Base-by-base conservation (phyloP, 2,113 vertebrate species). In the Tichodroma muraria region DNA sequence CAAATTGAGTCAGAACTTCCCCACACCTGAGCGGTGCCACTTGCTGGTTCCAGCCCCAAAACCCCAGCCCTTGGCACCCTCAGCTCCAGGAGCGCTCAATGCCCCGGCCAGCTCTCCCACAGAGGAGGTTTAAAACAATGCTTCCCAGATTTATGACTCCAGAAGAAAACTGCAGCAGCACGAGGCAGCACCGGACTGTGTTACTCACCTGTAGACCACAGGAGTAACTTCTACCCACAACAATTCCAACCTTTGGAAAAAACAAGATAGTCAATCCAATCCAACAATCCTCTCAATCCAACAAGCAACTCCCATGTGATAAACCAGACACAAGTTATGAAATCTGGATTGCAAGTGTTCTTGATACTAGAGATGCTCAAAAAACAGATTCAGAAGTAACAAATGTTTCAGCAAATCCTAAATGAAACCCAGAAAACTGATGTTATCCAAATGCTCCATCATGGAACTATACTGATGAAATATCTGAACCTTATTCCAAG, bases 41-140 rank as follows among this genome's bases (percentile, higher is more conserved):
- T 21, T 33, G 54, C 69, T 86, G 27, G 47, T 79, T 66, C 64
- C 75, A 75, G 27, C 27, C 85, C 35, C 75, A 10, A 35, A 76
- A 65, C 60, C 11, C 52, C 25, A 76, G 45, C 24, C 68, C 76
- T n/a, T 21, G 47, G 92, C 89, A 77, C 10, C 18, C 1, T 31
- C 13, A 54, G 47, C 81, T 21, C 23, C 21, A 38, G 38, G 49
- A 92, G 73, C 54, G 35, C 47, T 94, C 88, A 77, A 15, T 23
- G 72, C 37, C 90, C 75, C 80, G 53, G 70, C 52, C 84, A 92
- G 83, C 72, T 77, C 65, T 87, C 80, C 94, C 53, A 19, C 16
- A 4, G 25, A 84, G 88, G 23, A 79, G 40, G 5, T 35, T 70
- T 24, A 11, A 53, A 80, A 89, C 92, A 82, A 84, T n/a, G 28